Base-by-base conservation (phyloP, 2,113 vertebrate species). In the Phoenicopterus ruber region DNA sequence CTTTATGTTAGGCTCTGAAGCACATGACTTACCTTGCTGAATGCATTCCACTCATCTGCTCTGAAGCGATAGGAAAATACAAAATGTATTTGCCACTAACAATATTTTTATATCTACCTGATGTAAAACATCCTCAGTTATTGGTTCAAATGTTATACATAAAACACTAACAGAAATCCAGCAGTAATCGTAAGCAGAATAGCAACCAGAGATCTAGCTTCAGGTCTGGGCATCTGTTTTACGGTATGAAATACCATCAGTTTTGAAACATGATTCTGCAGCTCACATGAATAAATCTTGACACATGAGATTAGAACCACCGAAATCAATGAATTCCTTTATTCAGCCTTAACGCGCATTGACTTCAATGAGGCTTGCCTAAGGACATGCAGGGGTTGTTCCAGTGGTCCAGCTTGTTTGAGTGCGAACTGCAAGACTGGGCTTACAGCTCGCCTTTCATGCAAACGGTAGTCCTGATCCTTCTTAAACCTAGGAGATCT, bases 251-350 rank as follows among this genome's bases (percentile, higher is more conserved):
- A 87, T 61, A 86, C 17, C 69, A 31, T 28, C 55, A 47, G 17
- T 70, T 91, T 70, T 78, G 77, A 86, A 86, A 67, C 31, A 65
- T 1, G 2, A 49, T 58, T 61, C 81, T 87, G 59, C 84, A 82
- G 66, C 42, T 79, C 62, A 70, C 25, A 22, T 61, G 85, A 86
- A 92, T 79, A 89, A 59, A 79, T 65, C 82, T 83, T 79, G 77
- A 74, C 77, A 66, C 38, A 5, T 46, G 72, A 94, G 71, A 94
- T 79, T 40, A 89, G 81, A 92, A 82, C 47, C 13, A 28, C 55
- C 36, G 66, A 73, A 92, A 89, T 90, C 85, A 89, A 83, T 90
- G n/a, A 71, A 94, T 90, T 66, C 61, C 57, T 96, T 92, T 86
- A 92, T 80, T 94, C 86, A 71, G 44, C 32, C 52, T 65, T 90